Evolutionary conservation across 2,113 vertebrate species (phyloP), one percentile per base, ranked within the genome.

Genomic region (Serinus canaria): DNA sequence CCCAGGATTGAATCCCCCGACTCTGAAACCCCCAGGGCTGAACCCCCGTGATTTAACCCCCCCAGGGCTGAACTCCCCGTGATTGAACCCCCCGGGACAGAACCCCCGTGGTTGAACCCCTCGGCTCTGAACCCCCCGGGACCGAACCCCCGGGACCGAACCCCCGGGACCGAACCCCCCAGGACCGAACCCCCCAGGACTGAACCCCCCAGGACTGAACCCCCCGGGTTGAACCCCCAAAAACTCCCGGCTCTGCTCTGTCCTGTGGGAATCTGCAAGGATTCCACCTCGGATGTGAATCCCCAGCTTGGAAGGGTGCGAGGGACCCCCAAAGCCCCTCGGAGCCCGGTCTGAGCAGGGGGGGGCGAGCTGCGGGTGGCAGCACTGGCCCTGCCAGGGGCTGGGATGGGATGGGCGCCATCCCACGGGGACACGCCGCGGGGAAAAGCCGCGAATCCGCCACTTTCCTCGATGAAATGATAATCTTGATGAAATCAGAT

Each of bases 291-390:
- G 31, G 4, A 4, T 0, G 24, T 1, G 56, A 15, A 39, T 67
- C 52, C 60, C 37, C 16, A 1, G 23, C n/a, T 43, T 28, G 0
- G 16, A 2, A 8, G 49, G 6, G 41, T 3, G 15, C 13, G 24
- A 47, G 49, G 28, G 37, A 79, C 83, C 50, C 55, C 55, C 0
- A 7, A 18, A 15, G 24, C 10, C 13, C 3, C 47, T 37, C 4
- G 2, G 3, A 0, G 5, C 1, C 16, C 24, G 13, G 24, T 12
- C 41, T 8, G 91, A 30, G 84, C 25, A 0, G 3, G 3, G 49
- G 49, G 44, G 44, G 75, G n/a, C 1, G 22, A 35, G 1, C 30
- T 4, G 41, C 0, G 15, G 21, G 63, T 0, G 3, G n/a, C 1
- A 5, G 6, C 59, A 16, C 23, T 5, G 75, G 59, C 72, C 68